Base-by-base conservation (phyloP, 1,140 invertebrate species). In the Notospermus geniculatus region DNA sequence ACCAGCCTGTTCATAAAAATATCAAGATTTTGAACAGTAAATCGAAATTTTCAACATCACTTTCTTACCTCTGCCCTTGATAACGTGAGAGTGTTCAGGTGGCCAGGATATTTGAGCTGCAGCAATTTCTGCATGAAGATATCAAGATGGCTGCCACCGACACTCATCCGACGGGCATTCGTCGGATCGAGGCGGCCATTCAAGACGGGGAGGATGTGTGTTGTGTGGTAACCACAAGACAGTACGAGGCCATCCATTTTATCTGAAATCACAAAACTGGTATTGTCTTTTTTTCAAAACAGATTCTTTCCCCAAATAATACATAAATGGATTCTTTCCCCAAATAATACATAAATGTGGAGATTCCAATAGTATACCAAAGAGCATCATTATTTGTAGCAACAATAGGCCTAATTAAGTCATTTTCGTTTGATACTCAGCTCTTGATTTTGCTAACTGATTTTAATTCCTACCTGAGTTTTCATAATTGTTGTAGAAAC, bases 21-120 rank as follows among this genome's bases (percentile, higher is more conserved):
- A 43, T 43, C 19, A 11, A 43, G 19, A 43, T 13, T 43, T 43
- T 43, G 39, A 43, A 43, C 39, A 43, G 19, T 13, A 43, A 9
- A 50, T 9, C 5, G 19, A 7, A 19, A 7, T 50, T 4, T 23
- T 50, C n/a, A 7, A 27, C n/a, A 7, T 36, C 32, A 50, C n/a
- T 19, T 23, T 5, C 67, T 64, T 80, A 88, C 88, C 82, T 96
- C 93, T 55, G 90, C 90, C 68, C 92, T 85, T 64, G 88, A 91
- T 66, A 90, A 86, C 2, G 92, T 93, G 59, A 97, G 90, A 4
- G 90, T 88, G 77, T 89, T 90, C 0, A 91, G 85, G 83, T 96
- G 93, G 1, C 89, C 89, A 2, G 94, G 93, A 83, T 97, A 96
- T 79, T 96, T 97, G 22, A 97, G 83, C 79, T 97, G 93, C 19